phyloP scores from a whole-genome alignment of 2,888 invertebrate genomes.

The Didymodactylos carnosus region DNA sequence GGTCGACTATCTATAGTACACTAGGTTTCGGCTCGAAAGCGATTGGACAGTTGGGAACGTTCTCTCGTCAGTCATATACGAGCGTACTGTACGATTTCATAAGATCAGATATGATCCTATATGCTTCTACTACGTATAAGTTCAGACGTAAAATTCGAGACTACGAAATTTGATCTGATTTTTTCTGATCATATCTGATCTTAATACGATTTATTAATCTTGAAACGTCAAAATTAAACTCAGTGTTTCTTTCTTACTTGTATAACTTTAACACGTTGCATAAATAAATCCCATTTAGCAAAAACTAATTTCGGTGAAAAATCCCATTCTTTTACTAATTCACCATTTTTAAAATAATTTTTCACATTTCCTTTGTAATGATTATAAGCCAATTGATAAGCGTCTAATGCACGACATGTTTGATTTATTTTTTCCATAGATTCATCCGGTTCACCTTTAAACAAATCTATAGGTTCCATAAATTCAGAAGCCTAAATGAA shows the following conservation, averaged over 20 bases:
- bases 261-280: slow-evolving; percentile 28
- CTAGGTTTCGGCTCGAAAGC: no score
- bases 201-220: no score
- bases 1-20: no score
- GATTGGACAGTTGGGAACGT: no score
- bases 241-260: slow-evolving; percentile 19
- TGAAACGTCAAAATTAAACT: slow-evolving; percentile 39
- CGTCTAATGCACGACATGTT: slow-evolving; percentile 23
- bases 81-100: no score
- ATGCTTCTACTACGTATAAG: no score
- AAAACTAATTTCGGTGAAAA: slow-evolving; percentile 34
- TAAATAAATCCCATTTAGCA: slow-evolving; percentile 31
- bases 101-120: no score
- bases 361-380: slow-evolving; percentile 29
- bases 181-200: no score
- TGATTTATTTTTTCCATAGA: slow-evolving; percentile 54
- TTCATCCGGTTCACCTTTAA: slow-evolving; percentile 83
- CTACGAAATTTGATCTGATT: no score
- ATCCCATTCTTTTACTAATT: slow-evolving; percentile 29
- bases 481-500: slow-evolving; percentile 56
- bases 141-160: no score
- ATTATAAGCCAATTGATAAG: slow-evolving; percentile 28
- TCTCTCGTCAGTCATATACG: no score
- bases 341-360: slow-evolving; percentile 27
- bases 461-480: slow-evolving; percentile 69